Conservation (phyloP, 2,113 vertebrate genomes). For the Pangasianodon hypophthalmus region DNA sequence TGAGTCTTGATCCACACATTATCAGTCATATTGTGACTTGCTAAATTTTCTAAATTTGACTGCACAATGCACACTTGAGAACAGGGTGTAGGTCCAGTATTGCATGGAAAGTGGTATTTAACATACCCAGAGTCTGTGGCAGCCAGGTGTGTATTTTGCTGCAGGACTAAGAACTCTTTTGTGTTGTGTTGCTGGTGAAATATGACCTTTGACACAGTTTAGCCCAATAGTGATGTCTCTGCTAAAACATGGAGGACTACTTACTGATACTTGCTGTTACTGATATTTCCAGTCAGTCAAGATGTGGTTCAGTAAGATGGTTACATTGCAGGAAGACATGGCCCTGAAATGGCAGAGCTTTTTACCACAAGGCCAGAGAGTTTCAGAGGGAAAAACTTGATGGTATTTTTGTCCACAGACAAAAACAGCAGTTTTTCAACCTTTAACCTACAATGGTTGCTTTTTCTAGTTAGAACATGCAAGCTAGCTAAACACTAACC, state of each 20-base stretch:
- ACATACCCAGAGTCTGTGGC: constrained; percentile 25
- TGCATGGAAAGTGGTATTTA: background rate
- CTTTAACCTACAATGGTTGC: background rate
- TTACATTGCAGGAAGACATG: background rate
- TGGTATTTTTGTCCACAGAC: background rate
- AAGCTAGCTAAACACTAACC: background rate
- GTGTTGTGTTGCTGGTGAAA: constrained; percentile 28
- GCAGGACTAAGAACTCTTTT: constrained; percentile 38
- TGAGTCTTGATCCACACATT: background rate
- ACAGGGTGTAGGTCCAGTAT: background rate
- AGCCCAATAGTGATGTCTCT: constrained; percentile 8
- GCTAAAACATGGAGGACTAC: constrained; percentile 7
- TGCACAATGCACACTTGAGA: background rate
- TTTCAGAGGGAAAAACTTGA: background rate
- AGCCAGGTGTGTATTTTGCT: constrained; percentile 47
- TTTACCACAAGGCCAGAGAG: constrained; percentile 27
- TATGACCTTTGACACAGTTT: constrained; percentile 41
- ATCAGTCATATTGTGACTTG: background rate
- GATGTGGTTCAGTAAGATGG: background rate
- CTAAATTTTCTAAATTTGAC: background rate
- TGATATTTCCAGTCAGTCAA: background rate
- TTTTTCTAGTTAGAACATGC: background rate
- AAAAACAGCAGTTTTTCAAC: background rate
- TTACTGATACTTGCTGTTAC: constrained; percentile 7
- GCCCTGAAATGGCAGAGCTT: background rate